Conservation (phyloP, 2,113 vertebrate species). For the Xenopus borealis region DNA sequence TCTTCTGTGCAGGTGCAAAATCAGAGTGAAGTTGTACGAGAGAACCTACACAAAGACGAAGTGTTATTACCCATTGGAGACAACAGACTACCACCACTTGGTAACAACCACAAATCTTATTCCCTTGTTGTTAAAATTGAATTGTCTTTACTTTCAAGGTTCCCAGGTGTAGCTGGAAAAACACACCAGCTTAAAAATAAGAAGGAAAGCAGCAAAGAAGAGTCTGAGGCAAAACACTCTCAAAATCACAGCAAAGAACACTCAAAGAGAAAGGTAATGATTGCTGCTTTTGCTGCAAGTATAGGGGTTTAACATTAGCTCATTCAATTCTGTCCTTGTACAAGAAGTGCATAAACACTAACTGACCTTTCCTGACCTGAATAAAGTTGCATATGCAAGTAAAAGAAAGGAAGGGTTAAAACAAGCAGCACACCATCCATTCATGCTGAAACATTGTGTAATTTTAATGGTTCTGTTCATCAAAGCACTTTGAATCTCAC, state of each 20-base stretch:
- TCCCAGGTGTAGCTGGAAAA: conserved; percentile 63
- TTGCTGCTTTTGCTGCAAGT: too few relatives aligned
- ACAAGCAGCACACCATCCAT: too few relatives aligned
- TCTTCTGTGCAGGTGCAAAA: conserved; percentile 54
- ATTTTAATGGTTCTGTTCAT: too few relatives aligned
- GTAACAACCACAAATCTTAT: conserved; percentile 19
- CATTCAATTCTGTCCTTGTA: too few relatives aligned
- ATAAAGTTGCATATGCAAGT: too few relatives aligned
- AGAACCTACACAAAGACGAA: conserved; percentile 56
- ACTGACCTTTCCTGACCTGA: too few relatives aligned
- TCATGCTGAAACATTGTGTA: too few relatives aligned
- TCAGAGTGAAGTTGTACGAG: conserved; percentile 51
- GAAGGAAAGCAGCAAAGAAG: conserved; percentile 49
- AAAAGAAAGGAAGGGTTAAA: too few relatives aligned
- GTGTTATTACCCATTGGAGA: conserved; percentile 50
- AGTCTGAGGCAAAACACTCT: conserved; percentile 52
- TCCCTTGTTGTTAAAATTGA: conserved; percentile 81
- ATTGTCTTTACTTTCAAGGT: conserved; percentile 71
- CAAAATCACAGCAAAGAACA: conserved; percentile 52
- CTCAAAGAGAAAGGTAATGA: conserved; percentile 74
- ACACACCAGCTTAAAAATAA: conserved; percentile 30
- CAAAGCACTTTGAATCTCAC: too few relatives aligned
- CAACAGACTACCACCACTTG: conserved; percentile 51
- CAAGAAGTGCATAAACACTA: too few relatives aligned
- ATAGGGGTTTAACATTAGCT: too few relatives aligned